Percentiles rank a stretch among this genome's conserved stretches.
Evolutionary conservation across 2,888 invertebrate species (phyloP).

Genomic region (Strigamia transsilvanica): DNA sequence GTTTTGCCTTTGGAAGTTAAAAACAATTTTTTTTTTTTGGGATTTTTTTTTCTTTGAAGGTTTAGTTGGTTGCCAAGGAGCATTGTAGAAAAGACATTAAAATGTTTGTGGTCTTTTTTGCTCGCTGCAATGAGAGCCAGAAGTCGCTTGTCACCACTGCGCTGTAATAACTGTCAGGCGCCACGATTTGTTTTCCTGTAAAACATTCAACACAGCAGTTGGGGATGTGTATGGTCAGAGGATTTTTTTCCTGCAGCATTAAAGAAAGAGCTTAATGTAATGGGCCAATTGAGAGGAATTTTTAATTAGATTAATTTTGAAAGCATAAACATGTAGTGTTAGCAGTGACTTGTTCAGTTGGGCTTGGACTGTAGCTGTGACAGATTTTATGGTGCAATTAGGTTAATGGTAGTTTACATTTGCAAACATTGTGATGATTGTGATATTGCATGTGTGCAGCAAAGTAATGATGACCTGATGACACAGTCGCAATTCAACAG

Average conservation of each 20-base stretch:
- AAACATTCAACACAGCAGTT: conserved; percentile 5
- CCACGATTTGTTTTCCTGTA: conserved; percentile 7
- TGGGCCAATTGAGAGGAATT: background rate
- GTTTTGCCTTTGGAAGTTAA: background rate
- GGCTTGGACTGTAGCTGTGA: too few relatives aligned
- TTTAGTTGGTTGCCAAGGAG: background rate
- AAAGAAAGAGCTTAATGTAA: background rate
- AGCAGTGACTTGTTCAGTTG: too few relatives aligned
- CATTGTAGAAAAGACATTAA: conserved; percentile 10
- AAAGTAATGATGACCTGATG: too few relatives aligned
- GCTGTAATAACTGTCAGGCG: background rate
- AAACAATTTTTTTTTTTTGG: background rate
- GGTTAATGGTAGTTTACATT: too few relatives aligned
- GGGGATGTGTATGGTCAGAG: background rate
- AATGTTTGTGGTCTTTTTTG: background rate
- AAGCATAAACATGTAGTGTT: too few relatives aligned
- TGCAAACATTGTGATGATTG: too few relatives aligned
- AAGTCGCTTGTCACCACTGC: background rate
- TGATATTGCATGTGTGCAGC: too few relatives aligned
- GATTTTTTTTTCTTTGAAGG: background rate
- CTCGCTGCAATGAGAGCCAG: background rate
- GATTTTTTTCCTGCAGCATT: background rate
- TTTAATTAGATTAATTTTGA: too few relatives aligned
- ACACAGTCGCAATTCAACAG: too few relatives aligned
- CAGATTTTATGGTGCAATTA: too few relatives aligned